Conservation (phyloP, 2,888 invertebrate genomes). For the Cataglyphis albicans region DNA sequence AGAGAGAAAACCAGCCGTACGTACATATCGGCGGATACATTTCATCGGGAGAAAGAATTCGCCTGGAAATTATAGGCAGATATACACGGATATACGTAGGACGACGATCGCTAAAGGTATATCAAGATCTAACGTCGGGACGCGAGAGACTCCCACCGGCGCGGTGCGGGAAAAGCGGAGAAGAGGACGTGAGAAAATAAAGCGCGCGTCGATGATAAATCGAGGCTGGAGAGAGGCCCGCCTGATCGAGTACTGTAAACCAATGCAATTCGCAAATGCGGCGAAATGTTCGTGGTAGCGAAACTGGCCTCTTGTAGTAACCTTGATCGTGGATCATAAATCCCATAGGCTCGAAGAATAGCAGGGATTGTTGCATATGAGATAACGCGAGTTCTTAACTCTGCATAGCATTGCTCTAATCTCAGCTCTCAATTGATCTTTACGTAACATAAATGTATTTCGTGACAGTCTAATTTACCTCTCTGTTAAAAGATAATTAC, state of each 20-base stretch:
- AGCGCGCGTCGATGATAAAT: conserved; percentile 49
- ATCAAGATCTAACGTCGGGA: conserved; percentile 53
- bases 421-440: neutral
- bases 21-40: conserved; percentile 70
- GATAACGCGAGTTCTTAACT: neutral
- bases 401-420: neutral
- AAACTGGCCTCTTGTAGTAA: conserved; percentile 36
- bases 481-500: neutral
- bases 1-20: conserved; percentile 36
- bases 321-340: conserved; percentile 51
- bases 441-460: neutral
- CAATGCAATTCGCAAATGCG: conserved; percentile 34
- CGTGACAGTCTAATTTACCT: neutral
- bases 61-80: conserved; percentile 74
- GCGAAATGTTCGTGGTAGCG: conserved; percentile 35
- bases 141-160: conserved; percentile 26
- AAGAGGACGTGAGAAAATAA: conserved; percentile 54
- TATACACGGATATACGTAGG: conserved; percentile 72
- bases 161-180: conserved; percentile 10
- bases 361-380: conserved; percentile 26
- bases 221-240: neutral
- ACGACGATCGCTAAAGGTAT: conserved; percentile 55
- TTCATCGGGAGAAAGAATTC: conserved; percentile 67
- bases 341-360: conserved; percentile 18
- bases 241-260: conserved; percentile 24